Evolutionary conservation across 2,888 invertebrate species (phyloP).

Genomic region (Zonitis immaculata): DNA sequence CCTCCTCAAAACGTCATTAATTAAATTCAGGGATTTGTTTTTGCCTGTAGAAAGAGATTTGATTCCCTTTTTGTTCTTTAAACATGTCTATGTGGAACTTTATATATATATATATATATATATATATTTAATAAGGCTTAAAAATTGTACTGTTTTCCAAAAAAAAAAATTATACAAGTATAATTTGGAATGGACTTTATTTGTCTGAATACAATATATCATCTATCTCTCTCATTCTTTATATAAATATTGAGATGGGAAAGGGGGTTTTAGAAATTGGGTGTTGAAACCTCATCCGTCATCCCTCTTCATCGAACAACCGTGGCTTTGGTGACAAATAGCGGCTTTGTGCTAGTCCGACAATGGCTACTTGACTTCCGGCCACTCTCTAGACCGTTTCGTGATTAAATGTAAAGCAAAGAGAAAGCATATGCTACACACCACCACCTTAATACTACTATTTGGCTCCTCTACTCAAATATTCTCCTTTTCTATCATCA

Average conservation of each 20-base stretch:
- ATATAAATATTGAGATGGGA: no score
- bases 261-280: slow-evolving; percentile 24
- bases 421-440: slow-evolving; percentile 23
- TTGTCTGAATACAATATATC: no score
- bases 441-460: not conserved
- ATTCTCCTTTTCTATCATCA: not conserved
- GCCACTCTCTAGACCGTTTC: slow-evolving; percentile 29
- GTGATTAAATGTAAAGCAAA: slow-evolving; percentile 36
- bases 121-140: slow-evolving; percentile 43
- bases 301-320: slow-evolving; percentile 41
- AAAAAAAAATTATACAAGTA: no score
- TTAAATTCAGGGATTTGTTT: slow-evolving; percentile 50
- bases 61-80: slow-evolving; percentile 45
- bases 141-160: no score
- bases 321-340: slow-evolving; percentile 45
- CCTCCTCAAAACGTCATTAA: slow-evolving; percentile 49
- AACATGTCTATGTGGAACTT: slow-evolving; percentile 15
- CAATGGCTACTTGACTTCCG: slow-evolving; percentile 44
- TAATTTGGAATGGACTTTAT: not conserved
- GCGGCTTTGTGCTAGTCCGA: slow-evolving; percentile 42
- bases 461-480: not conserved
- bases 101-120: slow-evolving; percentile 15
- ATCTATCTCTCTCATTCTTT: no score
- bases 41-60: slow-evolving; percentile 42
- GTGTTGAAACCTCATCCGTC: slow-evolving; percentile 39